Evolutionary conservation across 2,888 invertebrate genomes (phyloP).

Genomic region (Drosophila falleni): DNA sequence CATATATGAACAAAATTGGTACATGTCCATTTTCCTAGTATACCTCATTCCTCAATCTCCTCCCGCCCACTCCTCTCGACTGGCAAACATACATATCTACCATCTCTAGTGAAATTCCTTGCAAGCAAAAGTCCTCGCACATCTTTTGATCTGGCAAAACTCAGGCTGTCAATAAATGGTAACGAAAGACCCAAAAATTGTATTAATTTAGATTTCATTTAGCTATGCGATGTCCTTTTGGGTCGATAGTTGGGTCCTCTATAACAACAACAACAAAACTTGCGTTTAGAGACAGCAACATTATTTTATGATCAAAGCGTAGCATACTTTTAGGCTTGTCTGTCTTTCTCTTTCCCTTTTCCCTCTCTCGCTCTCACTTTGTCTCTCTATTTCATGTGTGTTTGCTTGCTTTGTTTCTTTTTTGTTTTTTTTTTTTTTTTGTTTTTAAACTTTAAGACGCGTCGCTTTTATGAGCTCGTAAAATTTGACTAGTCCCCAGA

Average conservation of each 20-base stretch:
- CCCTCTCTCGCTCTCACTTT: background rate
- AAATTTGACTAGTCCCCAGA: conserved; percentile 59
- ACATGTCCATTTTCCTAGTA: conserved; percentile 55
- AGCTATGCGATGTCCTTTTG: conserved; percentile 49
- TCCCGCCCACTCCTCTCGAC: background rate
- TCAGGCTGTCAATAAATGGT: conserved; percentile 69
- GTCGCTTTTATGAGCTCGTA: conserved; percentile 54
- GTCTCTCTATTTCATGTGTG: background rate
- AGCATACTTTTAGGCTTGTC: conserved; percentile 28
- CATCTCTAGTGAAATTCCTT: conserved; percentile 53
- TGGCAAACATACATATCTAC: background rate
- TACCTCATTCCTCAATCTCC: background rate
- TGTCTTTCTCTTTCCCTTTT: conserved; percentile 18
- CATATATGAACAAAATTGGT: conserved; percentile 51
- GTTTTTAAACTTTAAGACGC: conserved; percentile 56
- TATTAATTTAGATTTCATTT: conserved; percentile 79
- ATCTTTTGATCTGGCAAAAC: conserved; percentile 70
- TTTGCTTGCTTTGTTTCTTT: conserved; percentile 15
- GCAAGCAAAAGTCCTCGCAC: conserved; percentile 55
- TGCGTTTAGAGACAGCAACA: conserved; percentile 12
- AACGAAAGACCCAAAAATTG: conserved; percentile 66
- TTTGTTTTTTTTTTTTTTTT: conserved; percentile 12
- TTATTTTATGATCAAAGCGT: conserved; percentile 69
- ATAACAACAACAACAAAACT: conserved; percentile 31
- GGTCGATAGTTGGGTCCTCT: conserved; percentile 57